These are phyloP conservation scores for Agapornis roseicollis DNA, from an alignment of 2,113 vertebrate genomes.

Conservation along the genomic window DNA sequence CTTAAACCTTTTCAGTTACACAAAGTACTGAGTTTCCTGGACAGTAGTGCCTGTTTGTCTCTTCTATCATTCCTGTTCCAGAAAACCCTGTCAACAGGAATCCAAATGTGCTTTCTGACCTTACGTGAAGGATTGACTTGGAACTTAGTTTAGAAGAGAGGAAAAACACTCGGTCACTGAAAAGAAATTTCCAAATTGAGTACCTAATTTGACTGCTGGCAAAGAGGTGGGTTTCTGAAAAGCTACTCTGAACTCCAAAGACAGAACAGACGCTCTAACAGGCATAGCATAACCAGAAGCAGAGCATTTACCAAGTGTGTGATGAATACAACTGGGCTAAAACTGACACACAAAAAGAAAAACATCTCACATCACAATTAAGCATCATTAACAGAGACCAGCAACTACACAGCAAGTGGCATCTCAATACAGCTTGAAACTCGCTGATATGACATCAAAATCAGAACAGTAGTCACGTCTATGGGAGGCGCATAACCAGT, in stretches of 20 bases:
- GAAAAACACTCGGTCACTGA: neutral
- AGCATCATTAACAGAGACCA: neutral
- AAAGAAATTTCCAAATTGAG: neutral
- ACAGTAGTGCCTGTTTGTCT: neutral
- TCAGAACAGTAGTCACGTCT: neutral
- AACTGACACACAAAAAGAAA: neutral
- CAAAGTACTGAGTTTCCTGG: neutral
- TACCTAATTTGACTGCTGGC: neutral
- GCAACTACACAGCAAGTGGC: neutral
- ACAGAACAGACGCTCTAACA: neutral
- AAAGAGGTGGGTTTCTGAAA: neutral
- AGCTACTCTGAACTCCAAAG: neutral
- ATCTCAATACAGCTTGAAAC: neutral
- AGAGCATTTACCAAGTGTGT: neutral
- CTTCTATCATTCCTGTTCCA: neutral
- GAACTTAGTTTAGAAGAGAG: neutral
- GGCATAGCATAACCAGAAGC: neutral
- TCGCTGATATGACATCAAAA: neutral
- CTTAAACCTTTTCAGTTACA: neutral
- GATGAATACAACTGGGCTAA: neutral
- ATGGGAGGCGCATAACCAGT: neutral
- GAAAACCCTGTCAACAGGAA: neutral
- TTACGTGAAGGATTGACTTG: neutral
- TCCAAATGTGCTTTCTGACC: neutral
- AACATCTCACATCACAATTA: neutral